A percentile compares a stretch with the other conserved stretches of the same genome.
phyloP scores from a whole-genome alignment of 2,888 invertebrate genomes.

The Apodemia arnacis region DNA sequence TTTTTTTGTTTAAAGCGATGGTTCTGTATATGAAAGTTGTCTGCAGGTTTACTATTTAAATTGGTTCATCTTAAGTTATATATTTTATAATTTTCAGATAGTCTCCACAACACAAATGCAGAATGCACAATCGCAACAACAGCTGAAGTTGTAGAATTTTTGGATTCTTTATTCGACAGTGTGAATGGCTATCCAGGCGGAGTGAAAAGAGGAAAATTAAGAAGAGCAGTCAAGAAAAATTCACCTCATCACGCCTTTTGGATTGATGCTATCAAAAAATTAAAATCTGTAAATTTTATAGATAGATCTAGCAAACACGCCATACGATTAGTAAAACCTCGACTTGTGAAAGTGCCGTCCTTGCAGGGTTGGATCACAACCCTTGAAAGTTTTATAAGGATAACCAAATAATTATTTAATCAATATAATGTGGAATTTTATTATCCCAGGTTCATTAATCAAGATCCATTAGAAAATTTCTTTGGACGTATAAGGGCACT shows the following conservation, averaged over 20 bases:
- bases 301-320: constrained; percentile 43
- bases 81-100: constrained; percentile 1
- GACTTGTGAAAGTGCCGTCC: constrained; percentile 58
- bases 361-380: constrained; percentile 72
- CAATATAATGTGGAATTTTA: constrained; percentile 60
- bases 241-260: constrained; percentile 61
- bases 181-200: constrained; percentile 48
- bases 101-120: background rate
- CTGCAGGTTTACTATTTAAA: no score
- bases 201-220: constrained; percentile 44
- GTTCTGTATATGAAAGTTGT: no score
- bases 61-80: no score
- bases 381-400: constrained; percentile 70
- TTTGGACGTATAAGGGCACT: constrained; percentile 80
- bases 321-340: constrained; percentile 26
- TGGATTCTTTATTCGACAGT: constrained; percentile 63
- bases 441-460: constrained; percentile 77
- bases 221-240: constrained; percentile 46
- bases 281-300: constrained; percentile 56
- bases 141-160: constrained; percentile 53
- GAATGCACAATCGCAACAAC: constrained; percentile 36
- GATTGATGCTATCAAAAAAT: constrained; percentile 48
- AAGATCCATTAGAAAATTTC: constrained; percentile 80
- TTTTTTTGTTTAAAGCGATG: no score
- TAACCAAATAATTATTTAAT: constrained; percentile 67